phyloP scores from a whole-genome alignment of 2,888 invertebrate species.

The Vandiemenella viatica region DNA sequence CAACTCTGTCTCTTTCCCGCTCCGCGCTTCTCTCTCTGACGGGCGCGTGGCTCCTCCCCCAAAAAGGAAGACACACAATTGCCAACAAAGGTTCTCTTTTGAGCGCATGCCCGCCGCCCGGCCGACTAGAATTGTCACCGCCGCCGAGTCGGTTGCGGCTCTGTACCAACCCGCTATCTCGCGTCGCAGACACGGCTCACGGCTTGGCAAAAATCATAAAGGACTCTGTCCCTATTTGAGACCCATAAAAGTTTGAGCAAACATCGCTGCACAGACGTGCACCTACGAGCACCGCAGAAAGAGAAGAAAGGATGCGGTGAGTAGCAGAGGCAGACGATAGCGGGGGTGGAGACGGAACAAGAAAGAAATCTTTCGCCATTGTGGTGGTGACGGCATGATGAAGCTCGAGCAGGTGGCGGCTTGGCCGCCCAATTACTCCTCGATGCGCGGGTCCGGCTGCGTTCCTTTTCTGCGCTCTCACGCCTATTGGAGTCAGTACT shows the following conservation, averaged over 20 bases:
- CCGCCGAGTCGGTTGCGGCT: not conserved
- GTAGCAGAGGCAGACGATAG: not conserved
- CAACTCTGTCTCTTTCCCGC: constrained; percentile 7
- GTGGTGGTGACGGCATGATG: constrained; percentile 16
- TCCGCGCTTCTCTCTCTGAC: not conserved
- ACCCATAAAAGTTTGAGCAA: constrained; percentile 16
- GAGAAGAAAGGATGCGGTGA: not conserved
- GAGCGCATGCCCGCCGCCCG: constrained; percentile 10
- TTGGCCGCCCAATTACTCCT: too few relatives aligned
- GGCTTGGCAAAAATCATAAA: constrained; percentile 17
- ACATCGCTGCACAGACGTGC: constrained; percentile 9
- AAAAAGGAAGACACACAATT: constrained; percentile 17
- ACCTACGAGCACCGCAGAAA: not conserved
- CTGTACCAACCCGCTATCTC: constrained; percentile 2
- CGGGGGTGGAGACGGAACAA: constrained; percentile 7
- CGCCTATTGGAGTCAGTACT: too few relatives aligned
- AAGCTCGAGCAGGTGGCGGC: constrained; percentile 12
- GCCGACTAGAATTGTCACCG: constrained; percentile 17
- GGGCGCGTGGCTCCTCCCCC: not conserved
- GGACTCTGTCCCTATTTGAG: constrained; percentile 16
- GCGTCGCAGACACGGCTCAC: too few relatives aligned
- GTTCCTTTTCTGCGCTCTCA: too few relatives aligned
- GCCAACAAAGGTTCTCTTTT: constrained; percentile 17
- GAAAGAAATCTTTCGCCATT: constrained; percentile 12
- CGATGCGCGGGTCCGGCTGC: too few relatives aligned